These are phyloP conservation scores for Calosoma granatense DNA, from an alignment of 1,140 invertebrate species.

Conservation along the genomic window DNA sequence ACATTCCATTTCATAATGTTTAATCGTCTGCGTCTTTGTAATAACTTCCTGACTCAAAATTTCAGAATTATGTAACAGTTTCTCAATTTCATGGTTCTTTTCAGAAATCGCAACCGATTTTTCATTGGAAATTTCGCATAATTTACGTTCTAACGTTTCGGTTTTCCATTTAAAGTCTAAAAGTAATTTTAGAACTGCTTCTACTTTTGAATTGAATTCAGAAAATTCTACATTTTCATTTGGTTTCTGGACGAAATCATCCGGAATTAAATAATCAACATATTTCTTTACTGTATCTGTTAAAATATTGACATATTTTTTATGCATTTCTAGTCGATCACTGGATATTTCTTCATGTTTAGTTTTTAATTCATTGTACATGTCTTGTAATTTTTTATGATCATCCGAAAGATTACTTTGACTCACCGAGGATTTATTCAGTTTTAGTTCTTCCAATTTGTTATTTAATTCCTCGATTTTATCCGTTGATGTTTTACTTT, in stretches of 20 bases:
- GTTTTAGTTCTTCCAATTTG: conserved; percentile 18
- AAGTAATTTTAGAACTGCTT: conserved; percentile 31
- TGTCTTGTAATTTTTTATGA: conserved; percentile 21
- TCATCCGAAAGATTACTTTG: conserved; percentile 26
- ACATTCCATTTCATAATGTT: conserved; percentile 49
- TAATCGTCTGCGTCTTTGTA: conserved; percentile 24
- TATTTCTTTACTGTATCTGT: conserved; percentile 40
- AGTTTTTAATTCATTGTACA: conserved; percentile 15
- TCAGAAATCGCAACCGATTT: conserved; percentile 24
- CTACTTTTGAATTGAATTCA: conserved; percentile 26
- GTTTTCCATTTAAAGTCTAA: conserved; percentile 31
- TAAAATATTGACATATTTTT: conserved; percentile 32
- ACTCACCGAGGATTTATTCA: too few species aligned
- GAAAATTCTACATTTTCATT: conserved; percentile 21
- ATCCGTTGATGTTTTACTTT: background rate
- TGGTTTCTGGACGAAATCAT: conserved; percentile 32
- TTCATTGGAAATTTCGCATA: conserved; percentile 28
- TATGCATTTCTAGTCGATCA: conserved; percentile 19
- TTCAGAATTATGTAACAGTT: conserved; percentile 26
- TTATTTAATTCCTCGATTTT: background rate
- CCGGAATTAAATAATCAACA: conserved; percentile 35
- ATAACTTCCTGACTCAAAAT: conserved; percentile 27
- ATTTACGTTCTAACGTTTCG: conserved; percentile 29
- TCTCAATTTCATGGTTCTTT: conserved; percentile 32
- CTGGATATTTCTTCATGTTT: conserved; percentile 13